These are phyloP conservation scores for Caenorhabditis uteleia DNA, from an alignment of 2,888 invertebrate genomes.

Conservation along the genomic window DNA sequence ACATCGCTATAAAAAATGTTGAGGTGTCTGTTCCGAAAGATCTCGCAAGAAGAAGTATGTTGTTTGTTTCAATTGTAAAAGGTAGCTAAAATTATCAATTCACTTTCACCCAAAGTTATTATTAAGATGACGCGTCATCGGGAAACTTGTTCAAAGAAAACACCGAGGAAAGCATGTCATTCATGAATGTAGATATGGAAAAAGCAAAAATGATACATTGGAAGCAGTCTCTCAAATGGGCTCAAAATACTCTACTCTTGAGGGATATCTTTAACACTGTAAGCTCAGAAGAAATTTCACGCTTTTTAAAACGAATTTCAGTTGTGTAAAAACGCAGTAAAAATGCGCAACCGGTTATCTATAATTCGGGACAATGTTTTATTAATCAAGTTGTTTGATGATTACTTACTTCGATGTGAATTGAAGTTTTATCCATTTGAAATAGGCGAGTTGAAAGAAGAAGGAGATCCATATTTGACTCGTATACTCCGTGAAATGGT, in stretches of 20 bases:
- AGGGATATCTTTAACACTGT: conserved; percentile 61
- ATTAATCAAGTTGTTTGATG: conserved; percentile 57
- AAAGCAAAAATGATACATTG: conserved; percentile 47
- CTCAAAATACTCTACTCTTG: conserved; percentile 62
- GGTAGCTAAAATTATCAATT: conserved; percentile 18
- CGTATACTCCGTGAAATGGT: conserved; percentile 52
- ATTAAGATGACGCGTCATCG: conserved; percentile 31
- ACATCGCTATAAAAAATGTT: conserved; percentile 2
- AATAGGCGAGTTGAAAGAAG: conserved; percentile 38
- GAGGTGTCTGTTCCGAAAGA: conserved; percentile 60
- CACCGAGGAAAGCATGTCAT: conserved; percentile 18
- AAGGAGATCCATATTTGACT: conserved; percentile 52
- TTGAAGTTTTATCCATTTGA: conserved; percentile 57
- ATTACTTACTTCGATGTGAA: conserved; percentile 57
- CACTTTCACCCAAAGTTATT: neutral
- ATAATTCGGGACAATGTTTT: conserved; percentile 58
- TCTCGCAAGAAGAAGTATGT: conserved; percentile 49
- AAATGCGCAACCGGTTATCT: conserved; percentile 41
- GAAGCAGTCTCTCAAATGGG: conserved; percentile 64
- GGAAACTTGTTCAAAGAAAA: conserved; percentile 28
- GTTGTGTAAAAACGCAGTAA: conserved; percentile 57
- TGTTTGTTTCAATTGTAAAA: conserved; percentile 51
- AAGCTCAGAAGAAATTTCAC: no score
- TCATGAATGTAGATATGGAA: conserved; percentile 41
- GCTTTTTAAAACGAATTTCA: conserved; percentile 13